phyloP scores from a whole-genome alignment of 2,113 vertebrate genomes.

The Brachyhypopomus gauderio region DNA sequence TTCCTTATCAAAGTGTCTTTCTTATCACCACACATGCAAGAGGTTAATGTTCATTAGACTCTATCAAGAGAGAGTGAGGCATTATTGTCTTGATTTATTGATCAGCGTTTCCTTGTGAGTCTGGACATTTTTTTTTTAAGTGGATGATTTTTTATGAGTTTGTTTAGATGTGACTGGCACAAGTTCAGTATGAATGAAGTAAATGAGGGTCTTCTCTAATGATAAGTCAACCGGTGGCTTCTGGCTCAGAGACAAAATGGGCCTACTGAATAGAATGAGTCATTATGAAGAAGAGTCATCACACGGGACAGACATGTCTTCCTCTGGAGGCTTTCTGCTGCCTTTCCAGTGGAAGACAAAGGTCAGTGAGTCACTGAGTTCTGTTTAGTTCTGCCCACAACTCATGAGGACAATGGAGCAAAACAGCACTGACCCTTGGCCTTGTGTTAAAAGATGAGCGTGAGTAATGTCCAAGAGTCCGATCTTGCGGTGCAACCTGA shows the following conservation, averaged over 20 bases:
- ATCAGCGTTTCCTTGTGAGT: conserved; percentile 8
- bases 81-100: conserved; percentile 23
- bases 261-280: conserved; percentile 18
- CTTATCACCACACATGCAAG: conserved; percentile 8
- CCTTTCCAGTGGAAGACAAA: conserved; percentile 31
- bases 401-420: conserved; percentile 44
- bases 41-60: not conserved
- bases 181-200: not conserved
- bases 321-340: conserved; percentile 9
- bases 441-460: conserved; percentile 53
- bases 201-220: conserved; percentile 17
- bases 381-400: conserved; percentile 57
- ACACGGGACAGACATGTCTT: conserved; percentile 31
- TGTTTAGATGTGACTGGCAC: not conserved
- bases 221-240: not conserved
- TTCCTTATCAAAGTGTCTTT: not conserved
- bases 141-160: not conserved
- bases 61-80: not conserved
- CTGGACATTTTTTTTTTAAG: not conserved
- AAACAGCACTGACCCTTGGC: conserved; percentile 52
- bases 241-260: conserved; percentile 14
- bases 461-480: conserved; percentile 43
- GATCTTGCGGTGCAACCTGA: conserved; percentile 44
- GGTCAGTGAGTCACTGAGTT: conserved; percentile 62
- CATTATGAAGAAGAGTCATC: conserved; percentile 37